Base-by-base conservation (phyloP, 2,888 invertebrate species). In the Chironomus tentans region DNA sequence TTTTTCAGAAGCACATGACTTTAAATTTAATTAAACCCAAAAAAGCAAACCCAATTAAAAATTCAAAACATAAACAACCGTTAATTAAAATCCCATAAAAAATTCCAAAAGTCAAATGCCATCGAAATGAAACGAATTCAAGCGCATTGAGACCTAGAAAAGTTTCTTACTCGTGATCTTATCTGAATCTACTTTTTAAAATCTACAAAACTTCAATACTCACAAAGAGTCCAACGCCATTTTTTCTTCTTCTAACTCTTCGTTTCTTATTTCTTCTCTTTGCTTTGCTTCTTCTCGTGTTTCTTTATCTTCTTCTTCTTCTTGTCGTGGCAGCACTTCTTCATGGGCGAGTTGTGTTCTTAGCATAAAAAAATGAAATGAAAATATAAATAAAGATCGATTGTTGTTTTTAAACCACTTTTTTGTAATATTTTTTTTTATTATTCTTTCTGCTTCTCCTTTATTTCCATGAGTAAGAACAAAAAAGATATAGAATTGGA, bases 291-390 rank as follows among this genome's bases (percentile, higher is more conserved):
- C 24, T 4, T 65, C 24, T 28, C 28, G 3, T 5, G 3, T 74
- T 24, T 28, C 24, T 15, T n/a, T n/a, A n/a, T n/a, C n/a, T 65
- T 65, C 73, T 65, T 74, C 15, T 65, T 65, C 62, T 65, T 50
- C 3, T 28, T 72, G 13, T 50, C 38, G 28, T 28, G 22, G 47
- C 48, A 15, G 61, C 56, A 15, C 38, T 24, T 74, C 47, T 74
- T 74, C 74, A 68, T 62, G 74, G 74, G 74, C 68, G 74, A 74
- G 74, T 74, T 74, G 65, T 48, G 65, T 68, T 74, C 48, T 68
- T 48, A 74, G 74, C 74, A 74, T 74, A 74, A 65, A 21, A 72
- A 62, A 73, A 62, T 62, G 72, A 74, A 74, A 74, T 38, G 38
- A 38, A 38, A 38, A 38, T 38, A 74, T 74, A 74, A 74, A 74